These are phyloP conservation scores for Congeria kusceri DNA, from an alignment of 2,888 invertebrate species.

Conservation along the genomic window DNA sequence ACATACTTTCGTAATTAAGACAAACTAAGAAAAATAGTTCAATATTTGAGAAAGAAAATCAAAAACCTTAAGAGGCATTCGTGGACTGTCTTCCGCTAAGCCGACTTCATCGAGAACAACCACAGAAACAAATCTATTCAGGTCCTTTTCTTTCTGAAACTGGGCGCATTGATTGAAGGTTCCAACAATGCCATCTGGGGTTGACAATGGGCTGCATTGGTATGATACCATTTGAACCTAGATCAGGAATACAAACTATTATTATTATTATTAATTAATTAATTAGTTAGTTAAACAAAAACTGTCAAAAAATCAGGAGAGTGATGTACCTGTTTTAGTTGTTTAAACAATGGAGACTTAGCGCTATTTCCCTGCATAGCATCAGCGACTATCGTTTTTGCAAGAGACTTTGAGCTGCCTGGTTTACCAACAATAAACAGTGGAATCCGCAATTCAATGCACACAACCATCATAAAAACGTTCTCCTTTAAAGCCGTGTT, in stretches of 20 bases:
- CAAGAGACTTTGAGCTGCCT: constrained; percentile 80
- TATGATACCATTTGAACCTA: constrained; percentile 82
- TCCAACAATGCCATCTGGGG: constrained; percentile 81
- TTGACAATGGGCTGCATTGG: constrained; percentile 82
- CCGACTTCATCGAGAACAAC: constrained; percentile 84
- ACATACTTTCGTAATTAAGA: too few species aligned
- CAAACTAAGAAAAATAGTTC: too few species aligned
- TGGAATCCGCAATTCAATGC: constrained; percentile 80
- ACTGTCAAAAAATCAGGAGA: too few species aligned
- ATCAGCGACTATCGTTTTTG: constrained; percentile 75
- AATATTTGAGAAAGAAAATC: too few species aligned
- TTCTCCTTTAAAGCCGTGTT: constrained; percentile 75
- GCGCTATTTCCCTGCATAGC: constrained; percentile 82
- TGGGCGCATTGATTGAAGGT: constrained; percentile 73
- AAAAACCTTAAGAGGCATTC: constrained; percentile 82
- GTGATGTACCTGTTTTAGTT: constrained; percentile 79
- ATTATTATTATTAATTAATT: too few species aligned
- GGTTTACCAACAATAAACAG: constrained; percentile 84
- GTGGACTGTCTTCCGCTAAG: constrained; percentile 81
- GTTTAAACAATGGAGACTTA: constrained; percentile 73
- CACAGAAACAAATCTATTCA: constrained; percentile 78
- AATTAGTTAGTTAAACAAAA: too few species aligned
- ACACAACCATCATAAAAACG: too few species aligned
- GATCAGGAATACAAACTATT: neutral
- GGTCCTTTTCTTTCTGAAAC: constrained; percentile 65